Evolutionary conservation across 2,113 vertebrate species (phyloP), one percentile per base, ranked within the genome.

Genomic region (Melanerpes formicivorus): DNA sequence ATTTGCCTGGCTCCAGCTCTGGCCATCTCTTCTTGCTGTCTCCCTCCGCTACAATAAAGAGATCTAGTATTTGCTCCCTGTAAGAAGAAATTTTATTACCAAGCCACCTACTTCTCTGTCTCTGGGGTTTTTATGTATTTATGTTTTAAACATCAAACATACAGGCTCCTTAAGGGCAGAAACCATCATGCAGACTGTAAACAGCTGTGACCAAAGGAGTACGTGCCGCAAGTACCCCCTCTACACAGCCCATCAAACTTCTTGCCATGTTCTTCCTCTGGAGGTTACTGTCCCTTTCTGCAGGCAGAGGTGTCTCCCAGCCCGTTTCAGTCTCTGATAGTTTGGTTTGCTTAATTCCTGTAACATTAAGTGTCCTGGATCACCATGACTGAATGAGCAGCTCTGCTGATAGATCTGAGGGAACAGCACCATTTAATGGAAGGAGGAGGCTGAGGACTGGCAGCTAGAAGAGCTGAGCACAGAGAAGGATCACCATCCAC

Each of bases 1-100:
- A 79, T 91, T 79, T 65, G 59, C 62, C 77, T 95, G 90, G 76
- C 73, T 78, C 8, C 73, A 90, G 59, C 54, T 40, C 34, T 80
- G n/a, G 46, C 73, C 54, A 69, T 54, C 55, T 71, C 29, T 78
- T 70, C 44, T 65, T 72, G 22, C 32, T 44, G 34, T 66, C 32
- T 71, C 32, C 67, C 44, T 79, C 54, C 0, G 1, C 48, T 83
- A 59, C 67, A 64, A 52, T 54, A 67, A 6, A 72, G 37, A 78
- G 18, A 63, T 22, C 4, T 72, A 27, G 5, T 75, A 65, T 58
- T 87, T 94, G 44, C 91, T 78, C 34, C 18, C 13, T 65, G 25
- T 58, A 62, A 81, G 69, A 86, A 44, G 21, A 77, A 21, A 26
- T 54, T 19, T 70, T 80, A 3, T 83, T 64, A 69, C 32, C 62